A percentile compares a stretch with the other conserved stretches of the same genome.
These are phyloP conservation scores for Hemiscyllium ocellatum DNA, from an alignment of 2,113 vertebrate species.

Conservation along the genomic window DNA sequence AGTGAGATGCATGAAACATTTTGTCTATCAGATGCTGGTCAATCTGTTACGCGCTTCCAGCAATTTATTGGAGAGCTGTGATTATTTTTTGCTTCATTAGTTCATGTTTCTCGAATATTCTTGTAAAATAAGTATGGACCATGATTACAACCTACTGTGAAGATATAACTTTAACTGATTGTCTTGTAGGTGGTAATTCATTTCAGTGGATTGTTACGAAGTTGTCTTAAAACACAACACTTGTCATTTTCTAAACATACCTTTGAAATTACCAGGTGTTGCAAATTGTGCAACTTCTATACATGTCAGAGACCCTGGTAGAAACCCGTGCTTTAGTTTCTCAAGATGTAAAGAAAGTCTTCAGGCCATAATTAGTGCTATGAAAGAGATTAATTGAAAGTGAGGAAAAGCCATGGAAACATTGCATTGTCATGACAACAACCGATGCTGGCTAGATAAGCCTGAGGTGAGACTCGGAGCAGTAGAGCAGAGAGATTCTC, in stretches of 20 bases:
- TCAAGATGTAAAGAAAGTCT: background rate
- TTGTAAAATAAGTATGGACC: background rate
- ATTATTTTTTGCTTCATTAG: conserved; percentile 8
- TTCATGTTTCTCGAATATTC: conserved; percentile 6
- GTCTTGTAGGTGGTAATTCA: background rate
- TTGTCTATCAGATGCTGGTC: background rate
- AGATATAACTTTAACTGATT: background rate
- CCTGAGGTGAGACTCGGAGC: conserved; percentile 30
- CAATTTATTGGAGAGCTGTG: background rate
- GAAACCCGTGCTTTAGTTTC: background rate
- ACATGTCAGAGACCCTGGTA: background rate
- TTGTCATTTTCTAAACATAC: background rate
- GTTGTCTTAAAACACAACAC: background rate
- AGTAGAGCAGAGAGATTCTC: conserved; percentile 30
- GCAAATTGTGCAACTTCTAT: background rate
- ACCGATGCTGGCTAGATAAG: conserved; percentile 34
- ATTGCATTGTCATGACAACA: conserved; percentile 18
- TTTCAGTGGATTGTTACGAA: background rate
- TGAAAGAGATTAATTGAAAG: conserved; percentile 35
- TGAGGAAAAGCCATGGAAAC: conserved; percentile 36
- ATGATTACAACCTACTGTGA: background rate
- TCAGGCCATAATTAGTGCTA: conserved; percentile 32
- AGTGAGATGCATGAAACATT: background rate
- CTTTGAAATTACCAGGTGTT: background rate
- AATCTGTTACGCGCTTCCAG: background rate